Evolutionary conservation across 2,113 vertebrate species (phyloP).

Genomic region (Dicaeum eximium): DNA sequence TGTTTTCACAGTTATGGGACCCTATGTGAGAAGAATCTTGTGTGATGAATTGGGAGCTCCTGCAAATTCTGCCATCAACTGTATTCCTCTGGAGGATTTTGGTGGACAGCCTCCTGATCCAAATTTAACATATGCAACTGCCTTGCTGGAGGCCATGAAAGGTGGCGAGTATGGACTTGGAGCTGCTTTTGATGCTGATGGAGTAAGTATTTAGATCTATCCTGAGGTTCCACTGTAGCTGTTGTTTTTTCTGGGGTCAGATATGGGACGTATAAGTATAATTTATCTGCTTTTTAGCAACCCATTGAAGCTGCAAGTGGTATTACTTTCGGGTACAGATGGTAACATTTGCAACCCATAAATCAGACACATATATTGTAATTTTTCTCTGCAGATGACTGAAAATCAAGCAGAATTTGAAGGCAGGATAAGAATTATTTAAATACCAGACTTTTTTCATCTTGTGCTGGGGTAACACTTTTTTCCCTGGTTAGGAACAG

Average conservation of each 20-base stretch:
- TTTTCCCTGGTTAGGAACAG: not conserved
- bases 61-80: conserved; percentile 96
- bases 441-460: not conserved
- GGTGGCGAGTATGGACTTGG: conserved; percentile 96
- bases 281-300: conserved; percentile 3
- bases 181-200: conserved; percentile 96
- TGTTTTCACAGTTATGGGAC: conserved; percentile 89
- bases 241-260: not conserved
- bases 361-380: not conserved
- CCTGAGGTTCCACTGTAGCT: not conserved
- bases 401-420: not conserved
- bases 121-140: conserved; percentile 87
- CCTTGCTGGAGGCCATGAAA: conserved; percentile 94
- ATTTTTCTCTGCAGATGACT: not conserved
- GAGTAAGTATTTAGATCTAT: conserved; percentile 76
- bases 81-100: conserved; percentile 94
- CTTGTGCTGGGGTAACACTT: not conserved
- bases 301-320: not conserved
- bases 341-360: not conserved
- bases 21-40: conserved; percentile 92
- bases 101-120: conserved; percentile 94
- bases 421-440: not conserved
- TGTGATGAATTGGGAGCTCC: conserved; percentile 96
- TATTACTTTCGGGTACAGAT: not conserved
- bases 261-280: not conserved